Percentiles rank a stretch among this genome's conserved stretches.
Evolutionary conservation across 2,113 vertebrate genomes (phyloP).

Genomic region (Dicaeum eximium): DNA sequence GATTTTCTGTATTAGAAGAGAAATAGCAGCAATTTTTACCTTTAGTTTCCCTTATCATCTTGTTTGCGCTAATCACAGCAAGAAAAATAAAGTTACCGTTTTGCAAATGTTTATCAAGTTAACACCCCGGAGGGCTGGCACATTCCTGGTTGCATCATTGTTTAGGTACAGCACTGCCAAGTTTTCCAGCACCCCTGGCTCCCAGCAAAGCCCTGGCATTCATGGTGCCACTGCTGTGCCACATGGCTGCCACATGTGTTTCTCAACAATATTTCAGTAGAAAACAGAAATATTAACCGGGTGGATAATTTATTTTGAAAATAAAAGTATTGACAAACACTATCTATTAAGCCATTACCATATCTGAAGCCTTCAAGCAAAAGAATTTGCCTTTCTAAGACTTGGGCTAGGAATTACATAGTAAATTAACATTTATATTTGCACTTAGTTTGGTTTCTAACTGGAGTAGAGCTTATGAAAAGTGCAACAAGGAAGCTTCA

Average conservation of each 20-base stretch:
- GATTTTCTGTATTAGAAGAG: conserved; percentile 1
- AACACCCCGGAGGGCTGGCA: not conserved
- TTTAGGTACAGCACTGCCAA: conserved; percentile 52
- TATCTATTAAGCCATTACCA: not conserved
- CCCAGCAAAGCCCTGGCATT: not conserved
- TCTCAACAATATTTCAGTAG: not conserved
- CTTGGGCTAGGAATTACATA: not conserved
- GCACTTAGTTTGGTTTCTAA: not conserved
- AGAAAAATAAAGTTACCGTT: conserved; percentile 26
- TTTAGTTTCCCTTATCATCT: not conserved
- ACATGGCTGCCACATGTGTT: conserved; percentile 40
- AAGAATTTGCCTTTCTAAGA: not conserved
- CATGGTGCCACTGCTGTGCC: not conserved
- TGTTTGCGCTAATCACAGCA: conserved; percentile 26
- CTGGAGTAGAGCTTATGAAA: not conserved
- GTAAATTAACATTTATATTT: not conserved
- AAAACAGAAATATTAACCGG: not conserved
- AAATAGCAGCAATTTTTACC: not conserved
- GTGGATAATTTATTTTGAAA: conserved; percentile 13
- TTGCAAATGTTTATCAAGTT: conserved; percentile 27
- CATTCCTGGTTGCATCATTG: conserved; percentile 38
- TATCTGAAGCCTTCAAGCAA: not conserved
- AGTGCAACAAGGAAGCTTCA: not conserved
- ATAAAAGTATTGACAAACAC: not conserved
- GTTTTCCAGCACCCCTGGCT: not conserved